Evolutionary conservation across 1,140 invertebrate genomes (phyloP), one percentile per base, ranked within the genome.

Genomic region (Dendrolimus punctatus): DNA sequence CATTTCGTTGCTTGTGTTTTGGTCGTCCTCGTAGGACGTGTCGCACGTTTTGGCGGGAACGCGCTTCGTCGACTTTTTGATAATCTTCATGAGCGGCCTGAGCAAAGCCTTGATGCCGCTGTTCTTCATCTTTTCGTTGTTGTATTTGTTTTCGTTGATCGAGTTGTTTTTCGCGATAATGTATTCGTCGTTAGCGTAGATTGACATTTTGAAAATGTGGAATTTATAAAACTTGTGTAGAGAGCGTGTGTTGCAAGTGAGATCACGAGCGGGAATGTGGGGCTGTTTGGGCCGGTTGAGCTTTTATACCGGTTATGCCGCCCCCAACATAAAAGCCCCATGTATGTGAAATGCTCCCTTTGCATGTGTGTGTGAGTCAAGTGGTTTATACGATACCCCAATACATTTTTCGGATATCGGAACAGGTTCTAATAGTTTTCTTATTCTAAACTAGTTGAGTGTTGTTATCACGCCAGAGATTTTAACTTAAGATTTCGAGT

Each of bases 1-100:
- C 43, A 88, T 82, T 68, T 92, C 91, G 75, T 92, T 92, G 66
- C 89, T 89, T 51, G 83, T 71, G 71, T 92, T 92, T 66, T 92
- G 90, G 40, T 90, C 88, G 55, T 89, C 89, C 67, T 92, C 91
- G 69, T 76, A 66, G 71, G 86, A 76, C 72, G 86, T 77, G 71
- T 81, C 85, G 70, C 80, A 76, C 57, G 67, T 85, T 82, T 87
- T 88, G 77, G 76, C 82, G 70, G 75, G 76, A 74, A 68, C 69
- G 10, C 87, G 88, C 60, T 84, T 88, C 45, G 86, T 85, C 39
- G 87, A 79, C 70, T 87, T 90, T 74, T 88, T 90, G 51, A 90
- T 88, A 54, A 90, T 80, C 72, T 77, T 87, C 79, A 88, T 79
- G 45, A 88, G 64, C 39, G 87, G 85, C 60, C 80, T 85, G 69